Percentiles rank a stretch among this genome's conserved stretches.
Evolutionary conservation across 2,888 invertebrate species (phyloP).

Genomic region (Melanargia galathea): DNA sequence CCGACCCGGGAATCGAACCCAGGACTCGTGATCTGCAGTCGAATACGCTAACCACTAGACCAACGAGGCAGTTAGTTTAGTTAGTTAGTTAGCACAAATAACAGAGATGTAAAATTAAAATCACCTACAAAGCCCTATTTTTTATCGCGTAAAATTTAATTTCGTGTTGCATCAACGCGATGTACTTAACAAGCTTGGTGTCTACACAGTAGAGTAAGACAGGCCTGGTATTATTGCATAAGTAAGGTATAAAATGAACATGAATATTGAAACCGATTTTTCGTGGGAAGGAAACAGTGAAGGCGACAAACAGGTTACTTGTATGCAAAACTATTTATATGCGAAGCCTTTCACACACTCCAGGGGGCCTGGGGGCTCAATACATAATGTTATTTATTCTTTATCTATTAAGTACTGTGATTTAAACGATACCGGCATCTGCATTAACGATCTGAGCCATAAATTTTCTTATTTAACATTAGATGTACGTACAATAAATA

Average conservation of each 20-base stretch:
- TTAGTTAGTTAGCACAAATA: too few relatives aligned
- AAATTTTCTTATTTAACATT: conserved; percentile 14
- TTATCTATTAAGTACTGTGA: conserved; percentile 31
- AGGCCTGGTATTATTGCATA: background rate
- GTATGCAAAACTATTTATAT: conserved; percentile 36
- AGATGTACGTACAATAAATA: conserved; percentile 2
- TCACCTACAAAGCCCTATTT: too few relatives aligned
- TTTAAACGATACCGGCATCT: conserved; percentile 32
- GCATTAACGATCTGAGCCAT: conserved; percentile 24
- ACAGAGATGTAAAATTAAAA: too few relatives aligned
- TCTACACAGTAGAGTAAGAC: too few relatives aligned
- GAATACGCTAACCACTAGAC: too few relatives aligned
- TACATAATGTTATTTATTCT: conserved; percentile 35
- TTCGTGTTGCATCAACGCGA: too few relatives aligned
- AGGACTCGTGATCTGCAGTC: too few relatives aligned
- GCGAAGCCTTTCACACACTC: conserved; percentile 34
- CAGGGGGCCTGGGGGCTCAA: conserved; percentile 35
- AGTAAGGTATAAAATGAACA: background rate
- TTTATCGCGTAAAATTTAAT: too few relatives aligned
- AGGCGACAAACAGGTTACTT: conserved; percentile 26
- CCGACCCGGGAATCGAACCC: too few relatives aligned
- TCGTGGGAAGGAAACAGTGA: conserved; percentile 32
- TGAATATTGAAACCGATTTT: conserved; percentile 19
- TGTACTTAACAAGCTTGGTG: too few relatives aligned
- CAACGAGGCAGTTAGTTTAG: too few relatives aligned